A percentile compares a stretch with the other conserved stretches of the same genome.
Evolutionary conservation across 2,888 invertebrate genomes (phyloP).

Genomic region (Dasysyrphus albostriatus): DNA sequence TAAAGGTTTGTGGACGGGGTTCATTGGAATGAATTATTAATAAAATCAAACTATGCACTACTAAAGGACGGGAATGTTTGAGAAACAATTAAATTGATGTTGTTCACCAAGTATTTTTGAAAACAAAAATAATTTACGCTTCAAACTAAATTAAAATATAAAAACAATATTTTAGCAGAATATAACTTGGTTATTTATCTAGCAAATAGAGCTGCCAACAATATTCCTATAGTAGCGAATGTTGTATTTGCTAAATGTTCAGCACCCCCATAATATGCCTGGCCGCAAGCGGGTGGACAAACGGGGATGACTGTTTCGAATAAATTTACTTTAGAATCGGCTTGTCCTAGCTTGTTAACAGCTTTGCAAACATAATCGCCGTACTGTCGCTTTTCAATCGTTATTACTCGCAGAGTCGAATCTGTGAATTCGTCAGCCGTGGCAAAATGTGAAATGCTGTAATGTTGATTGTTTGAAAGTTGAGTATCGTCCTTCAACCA

Average conservation of each 20-base stretch:
- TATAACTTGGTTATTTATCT: slow-evolving; percentile 80
- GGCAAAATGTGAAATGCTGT: slow-evolving; percentile 95
- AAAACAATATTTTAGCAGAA: slow-evolving; percentile 34
- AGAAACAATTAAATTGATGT: slow-evolving; percentile 16
- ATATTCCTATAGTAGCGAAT: slow-evolving; percentile 85
- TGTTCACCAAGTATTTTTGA: slow-evolving; percentile 23
- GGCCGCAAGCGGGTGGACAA: slow-evolving; percentile 94
- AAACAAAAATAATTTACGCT: slow-evolving; percentile 44
- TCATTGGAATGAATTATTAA: slow-evolving; percentile 45
- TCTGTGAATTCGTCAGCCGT: slow-evolving; percentile 96
- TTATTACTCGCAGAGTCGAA: slow-evolving; percentile 94
- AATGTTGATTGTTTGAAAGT: slow-evolving; percentile 95
- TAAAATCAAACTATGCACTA: neutral
- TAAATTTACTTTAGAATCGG: slow-evolving; percentile 91
- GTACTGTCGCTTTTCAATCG: slow-evolving; percentile 95
- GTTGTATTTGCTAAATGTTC: slow-evolving; percentile 82
- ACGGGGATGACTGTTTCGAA: slow-evolving; percentile 96
- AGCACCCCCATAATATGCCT: slow-evolving; percentile 82
- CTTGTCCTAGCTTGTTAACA: slow-evolving; percentile 93
- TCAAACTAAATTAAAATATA: slow-evolving; percentile 44
- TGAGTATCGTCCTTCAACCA: slow-evolving; percentile 95
- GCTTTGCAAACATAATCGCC: slow-evolving; percentile 94
- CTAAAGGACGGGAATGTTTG: slow-evolving; percentile 29
- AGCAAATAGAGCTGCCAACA: slow-evolving; percentile 84
- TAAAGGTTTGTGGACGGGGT: slow-evolving; percentile 52